These are phyloP conservation scores for Battus philenor DNA, from an alignment of 1,140 invertebrate species.

Conservation along the genomic window DNA sequence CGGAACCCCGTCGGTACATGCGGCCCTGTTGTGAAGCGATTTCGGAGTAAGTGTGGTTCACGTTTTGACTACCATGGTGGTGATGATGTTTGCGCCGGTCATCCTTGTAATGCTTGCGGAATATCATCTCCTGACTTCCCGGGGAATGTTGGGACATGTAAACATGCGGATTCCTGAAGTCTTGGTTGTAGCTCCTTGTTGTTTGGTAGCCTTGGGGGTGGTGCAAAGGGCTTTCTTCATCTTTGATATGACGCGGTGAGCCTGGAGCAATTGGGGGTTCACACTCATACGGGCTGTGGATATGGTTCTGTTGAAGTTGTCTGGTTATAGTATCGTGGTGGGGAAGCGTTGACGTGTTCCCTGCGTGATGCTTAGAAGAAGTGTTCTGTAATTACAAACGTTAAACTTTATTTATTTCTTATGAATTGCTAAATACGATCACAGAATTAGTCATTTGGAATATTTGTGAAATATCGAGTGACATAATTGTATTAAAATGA, in stretches of 20 bases:
- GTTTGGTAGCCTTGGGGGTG: constrained; percentile 62
- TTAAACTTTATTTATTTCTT: no score
- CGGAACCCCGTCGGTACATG: constrained; percentile 67
- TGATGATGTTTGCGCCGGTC: constrained; percentile 65
- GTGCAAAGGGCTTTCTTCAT: constrained; percentile 61
- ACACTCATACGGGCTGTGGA: constrained; percentile 58
- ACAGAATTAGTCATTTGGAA: no score
- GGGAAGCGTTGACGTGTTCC: constrained; percentile 57
- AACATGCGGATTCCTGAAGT: constrained; percentile 74
- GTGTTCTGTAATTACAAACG: constrained; percentile 75
- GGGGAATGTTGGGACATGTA: constrained; percentile 72
- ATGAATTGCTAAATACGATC: no score
- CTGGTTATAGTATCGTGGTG: constrained; percentile 65
- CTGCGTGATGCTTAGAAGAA: constrained; percentile 74
- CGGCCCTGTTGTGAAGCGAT: constrained; percentile 72
- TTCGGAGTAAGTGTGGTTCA: constrained; percentile 79
- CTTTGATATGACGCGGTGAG: constrained; percentile 53
- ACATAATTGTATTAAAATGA: no score
- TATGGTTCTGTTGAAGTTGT: constrained; percentile 53
- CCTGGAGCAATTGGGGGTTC: constrained; percentile 42
- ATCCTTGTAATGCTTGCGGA: constrained; percentile 66
- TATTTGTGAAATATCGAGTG: no score
- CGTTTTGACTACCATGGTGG: constrained; percentile 57
- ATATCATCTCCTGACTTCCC: constrained; percentile 68
- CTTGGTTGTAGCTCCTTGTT: constrained; percentile 77